Conservation (phyloP, 1,140 invertebrate genomes). For the Ceratosolen solmsi region DNA sequence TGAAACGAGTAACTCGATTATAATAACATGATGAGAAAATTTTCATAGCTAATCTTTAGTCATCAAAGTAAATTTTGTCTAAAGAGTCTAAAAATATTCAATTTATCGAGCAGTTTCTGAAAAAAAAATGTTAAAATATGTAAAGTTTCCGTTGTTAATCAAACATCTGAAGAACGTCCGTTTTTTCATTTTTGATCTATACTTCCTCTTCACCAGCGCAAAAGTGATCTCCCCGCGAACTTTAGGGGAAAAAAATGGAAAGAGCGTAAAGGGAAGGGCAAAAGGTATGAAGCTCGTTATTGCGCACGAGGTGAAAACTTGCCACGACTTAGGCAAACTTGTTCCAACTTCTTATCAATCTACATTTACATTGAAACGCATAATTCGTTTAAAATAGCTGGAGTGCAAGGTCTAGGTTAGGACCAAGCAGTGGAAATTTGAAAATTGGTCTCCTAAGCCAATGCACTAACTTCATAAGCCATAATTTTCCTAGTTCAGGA, state of each 20-base stretch:
- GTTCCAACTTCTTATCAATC: conserved; percentile 47
- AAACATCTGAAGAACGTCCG: neutral
- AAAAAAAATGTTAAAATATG: no score
- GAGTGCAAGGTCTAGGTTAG: conserved; percentile 35
- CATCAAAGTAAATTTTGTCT: no score
- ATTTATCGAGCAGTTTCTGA: no score
- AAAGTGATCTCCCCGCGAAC: neutral
- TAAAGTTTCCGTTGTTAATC: neutral
- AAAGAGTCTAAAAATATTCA: no score
- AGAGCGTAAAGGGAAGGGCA: neutral
- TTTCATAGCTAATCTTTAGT: no score
- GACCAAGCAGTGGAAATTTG: neutral
- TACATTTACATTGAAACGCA: conserved; percentile 38
- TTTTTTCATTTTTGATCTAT: neutral
- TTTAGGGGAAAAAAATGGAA: conserved; percentile 3
- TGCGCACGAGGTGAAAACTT: conserved; percentile 31
- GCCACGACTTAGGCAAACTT: conserved; percentile 45
- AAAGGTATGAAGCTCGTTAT: neutral
- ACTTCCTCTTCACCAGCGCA: neutral
- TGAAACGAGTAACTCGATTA: no score
- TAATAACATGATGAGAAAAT: no score
- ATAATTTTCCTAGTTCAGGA: neutral
- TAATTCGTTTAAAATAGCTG: conserved; percentile 32
- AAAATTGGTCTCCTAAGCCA: conserved; percentile 5
- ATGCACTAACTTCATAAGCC: neutral